These are phyloP conservation scores for Urocynchramus pylzowi DNA, from an alignment of 2,113 vertebrate species.

Conservation along the genomic window DNA sequence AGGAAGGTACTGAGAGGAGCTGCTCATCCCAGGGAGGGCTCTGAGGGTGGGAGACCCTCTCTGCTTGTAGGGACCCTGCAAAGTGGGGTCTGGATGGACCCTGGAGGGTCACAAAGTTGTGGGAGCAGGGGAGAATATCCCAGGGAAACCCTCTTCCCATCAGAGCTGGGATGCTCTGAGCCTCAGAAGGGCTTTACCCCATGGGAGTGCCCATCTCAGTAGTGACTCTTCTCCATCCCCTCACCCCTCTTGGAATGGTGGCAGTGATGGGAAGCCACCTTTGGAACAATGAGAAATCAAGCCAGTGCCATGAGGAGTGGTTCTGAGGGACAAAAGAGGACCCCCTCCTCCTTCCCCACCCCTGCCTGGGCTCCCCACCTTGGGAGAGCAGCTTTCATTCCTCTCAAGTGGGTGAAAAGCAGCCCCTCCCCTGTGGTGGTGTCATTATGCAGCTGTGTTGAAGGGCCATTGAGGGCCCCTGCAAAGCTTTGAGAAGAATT, in stretches of 20 bases:
- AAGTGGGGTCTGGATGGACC: not conserved
- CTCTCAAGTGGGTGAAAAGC: not conserved
- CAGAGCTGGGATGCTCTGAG: not conserved
- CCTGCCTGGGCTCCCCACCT: not conserved
- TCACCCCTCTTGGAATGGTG: accelerated
- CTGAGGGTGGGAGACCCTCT: not conserved
- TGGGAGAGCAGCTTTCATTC: not conserved
- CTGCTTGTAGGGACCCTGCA: accelerated
- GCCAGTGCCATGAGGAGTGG: accelerated
- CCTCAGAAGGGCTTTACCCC: not conserved
- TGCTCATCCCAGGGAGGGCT: not conserved
- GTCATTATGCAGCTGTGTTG: not conserved
- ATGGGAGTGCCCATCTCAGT: accelerated
- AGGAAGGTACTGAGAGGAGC: not conserved
- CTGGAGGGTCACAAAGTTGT: not conserved
- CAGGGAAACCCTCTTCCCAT: not conserved
- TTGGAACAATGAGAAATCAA: not conserved
- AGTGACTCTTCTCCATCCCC: not conserved
- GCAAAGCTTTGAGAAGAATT: not conserved
- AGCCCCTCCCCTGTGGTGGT: not conserved
- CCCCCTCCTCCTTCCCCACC: not conserved
- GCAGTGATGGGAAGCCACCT: not conserved
- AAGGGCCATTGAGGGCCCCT: not conserved
- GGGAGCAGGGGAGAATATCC: not conserved
- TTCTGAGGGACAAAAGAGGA: not conserved